phyloP scores from a whole-genome alignment of 1,140 invertebrate genomes.

The Glossosoma conforme region DNA sequence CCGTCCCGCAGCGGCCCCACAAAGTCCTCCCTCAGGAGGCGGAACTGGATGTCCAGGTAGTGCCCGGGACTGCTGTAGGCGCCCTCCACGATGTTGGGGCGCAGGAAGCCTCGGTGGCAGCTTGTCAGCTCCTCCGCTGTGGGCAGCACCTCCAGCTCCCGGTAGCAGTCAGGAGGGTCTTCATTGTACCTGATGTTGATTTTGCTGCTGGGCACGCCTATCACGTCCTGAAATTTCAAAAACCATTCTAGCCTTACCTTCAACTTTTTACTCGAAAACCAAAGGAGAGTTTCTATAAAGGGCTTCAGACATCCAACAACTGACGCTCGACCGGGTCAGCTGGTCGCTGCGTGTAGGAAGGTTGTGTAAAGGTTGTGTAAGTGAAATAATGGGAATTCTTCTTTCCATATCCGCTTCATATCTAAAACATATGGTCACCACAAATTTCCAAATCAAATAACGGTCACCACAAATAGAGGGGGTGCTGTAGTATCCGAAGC shows the following conservation, averaged over 20 bases:
- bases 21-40: slow-evolving; percentile 72
- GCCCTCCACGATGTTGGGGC: slow-evolving; percentile 57
- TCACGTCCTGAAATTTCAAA: not conserved
- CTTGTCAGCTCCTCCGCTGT: slow-evolving; percentile 26
- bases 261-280: not conserved
- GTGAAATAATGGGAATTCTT: not conserved
- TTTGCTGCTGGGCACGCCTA: not conserved
- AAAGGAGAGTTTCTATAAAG: not conserved
- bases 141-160: slow-evolving; percentile 32
- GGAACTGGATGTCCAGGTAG: slow-evolving; percentile 75
- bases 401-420: too few relatives aligned
- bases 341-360: too few relatives aligned
- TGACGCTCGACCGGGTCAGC: too few relatives aligned
- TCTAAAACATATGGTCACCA: too few relatives aligned
- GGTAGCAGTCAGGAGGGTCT: slow-evolving; percentile 8
- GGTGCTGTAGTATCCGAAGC: too few relatives aligned
- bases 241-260: not conserved
- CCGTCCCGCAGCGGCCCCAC: slow-evolving; percentile 54
- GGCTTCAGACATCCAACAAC: not conserved
- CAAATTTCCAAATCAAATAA: too few relatives aligned
- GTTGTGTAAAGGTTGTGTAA: not conserved
- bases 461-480: too few relatives aligned
- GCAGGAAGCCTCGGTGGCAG: slow-evolving; percentile 40
- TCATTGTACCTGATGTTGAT: not conserved
- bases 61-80: slow-evolving; percentile 58